Evolutionary conservation across 2,797 vertebrate species (phyloP), one percentile per base, ranked within the genome.

Genomic region (Chromis chromis): DNA sequence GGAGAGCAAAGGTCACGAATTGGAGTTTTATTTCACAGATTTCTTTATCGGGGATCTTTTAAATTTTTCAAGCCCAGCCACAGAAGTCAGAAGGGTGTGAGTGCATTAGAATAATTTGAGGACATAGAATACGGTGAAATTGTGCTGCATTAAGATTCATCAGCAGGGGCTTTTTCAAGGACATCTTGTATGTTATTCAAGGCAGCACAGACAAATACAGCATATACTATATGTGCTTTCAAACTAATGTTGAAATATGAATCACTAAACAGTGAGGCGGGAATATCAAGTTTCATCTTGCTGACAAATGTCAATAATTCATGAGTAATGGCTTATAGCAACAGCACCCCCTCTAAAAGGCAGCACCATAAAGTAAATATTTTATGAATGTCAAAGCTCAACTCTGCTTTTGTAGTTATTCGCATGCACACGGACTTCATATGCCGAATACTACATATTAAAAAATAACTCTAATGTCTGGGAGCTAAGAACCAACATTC

Each of bases 341-440:
- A 77, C 44, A 68, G 53, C 53, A 78, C 53, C 62, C 49, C 11
- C 52, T 81, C 68, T 69, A 66, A 79, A 86, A 79, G 21, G 22
- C 52, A 63, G 68, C n/a, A 53, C 84, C 68, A 68, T 78, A 56
- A 83, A 80, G 73, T 84, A 59, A 83, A 88, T 86, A 85, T 88
- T 89, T 86, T 62, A 89, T 85, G 50, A 75, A 86, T 79, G 81
- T 82, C 89, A 88, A 83, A 88, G 81, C 78, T 88, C 75, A 87
- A 65, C 68, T 92, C 67, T 86, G 72, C 71, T 81, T 86, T 85
- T 88, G 65, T 79, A 82, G 59, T 85, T 78, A 79, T 63, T 58
- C 74, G 13, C 82, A 86, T 77, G 66, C 76, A 84, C 42, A 59
- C 39, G 82, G 65, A 66, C 46, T 65, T 74, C 74, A 81, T 73